These are phyloP conservation scores for Allochrocebus solatus DNA, from an alignment of 2,797 vertebrate species.

Conservation along the genomic window DNA sequence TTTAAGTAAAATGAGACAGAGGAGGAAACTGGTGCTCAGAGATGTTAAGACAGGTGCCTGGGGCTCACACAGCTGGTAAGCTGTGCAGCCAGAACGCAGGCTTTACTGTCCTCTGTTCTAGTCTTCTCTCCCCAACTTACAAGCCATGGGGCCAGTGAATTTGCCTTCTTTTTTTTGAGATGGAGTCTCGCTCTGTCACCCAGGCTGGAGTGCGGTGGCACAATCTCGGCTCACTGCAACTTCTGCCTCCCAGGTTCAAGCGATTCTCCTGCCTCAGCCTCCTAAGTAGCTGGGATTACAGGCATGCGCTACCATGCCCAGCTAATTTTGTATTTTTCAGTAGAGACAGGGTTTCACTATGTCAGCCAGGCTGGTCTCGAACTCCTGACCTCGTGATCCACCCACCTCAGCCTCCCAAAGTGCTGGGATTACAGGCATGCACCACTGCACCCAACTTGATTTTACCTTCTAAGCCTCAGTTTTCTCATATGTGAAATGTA, in stretches of 20 bases:
- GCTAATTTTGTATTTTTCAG: neutral
- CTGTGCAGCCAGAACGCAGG: neutral
- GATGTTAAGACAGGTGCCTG: rapidly evolving
- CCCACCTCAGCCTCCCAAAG: neutral
- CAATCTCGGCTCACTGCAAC: neutral
- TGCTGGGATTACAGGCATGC: neutral
- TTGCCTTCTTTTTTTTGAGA: neutral
- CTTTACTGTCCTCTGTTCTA: rapidly evolving
- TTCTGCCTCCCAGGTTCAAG: neutral
- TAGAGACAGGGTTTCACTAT: neutral
- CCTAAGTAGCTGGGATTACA: neutral
- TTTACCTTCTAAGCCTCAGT: neutral
- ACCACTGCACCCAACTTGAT: neutral
- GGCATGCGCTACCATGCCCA: neutral
- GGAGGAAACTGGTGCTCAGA: neutral
- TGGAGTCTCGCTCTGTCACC: neutral
- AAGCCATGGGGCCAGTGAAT: rapidly evolving
- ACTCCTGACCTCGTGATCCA: neutral
- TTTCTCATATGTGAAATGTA: neutral
- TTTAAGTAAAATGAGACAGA: neutral
- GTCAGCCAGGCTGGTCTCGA: neutral
- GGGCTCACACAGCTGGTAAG: neutral
- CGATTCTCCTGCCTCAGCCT: neutral
- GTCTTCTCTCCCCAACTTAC: neutral
- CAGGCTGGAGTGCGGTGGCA: neutral